These are phyloP conservation scores for Thalpophila matura DNA, from an alignment of 2,888 invertebrate species.

Conservation along the genomic window DNA sequence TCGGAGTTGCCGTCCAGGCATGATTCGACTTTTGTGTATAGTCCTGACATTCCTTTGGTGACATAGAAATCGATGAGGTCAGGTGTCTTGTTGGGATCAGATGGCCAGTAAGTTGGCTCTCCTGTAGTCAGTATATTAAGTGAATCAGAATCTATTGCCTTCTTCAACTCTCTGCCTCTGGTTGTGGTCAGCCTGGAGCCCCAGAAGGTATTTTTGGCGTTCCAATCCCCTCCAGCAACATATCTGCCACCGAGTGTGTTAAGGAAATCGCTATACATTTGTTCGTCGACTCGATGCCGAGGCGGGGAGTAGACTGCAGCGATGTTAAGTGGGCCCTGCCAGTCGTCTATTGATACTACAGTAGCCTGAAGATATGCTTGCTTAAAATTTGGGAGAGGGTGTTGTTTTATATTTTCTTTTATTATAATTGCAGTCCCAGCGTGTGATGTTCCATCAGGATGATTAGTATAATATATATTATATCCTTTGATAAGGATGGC, in stretches of 20 bases:
- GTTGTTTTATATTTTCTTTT: neutral
- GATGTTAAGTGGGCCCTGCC: neutral
- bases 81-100: neutral
- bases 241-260: neutral
- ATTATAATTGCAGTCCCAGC: constrained; percentile 1
- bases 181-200: neutral
- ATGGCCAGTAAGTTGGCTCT: neutral
- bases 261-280: neutral
- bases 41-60: neutral
- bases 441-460: neutral
- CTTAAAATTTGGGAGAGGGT: neutral
- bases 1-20: neutral
- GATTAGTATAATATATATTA: neutral
- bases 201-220: neutral
- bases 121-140: neutral
- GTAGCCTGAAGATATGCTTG: neutral
- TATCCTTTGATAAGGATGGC: neutral
- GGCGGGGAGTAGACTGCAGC: neutral
- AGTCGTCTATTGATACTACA: neutral
- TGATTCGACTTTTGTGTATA: neutral
- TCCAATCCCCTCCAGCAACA: neutral
- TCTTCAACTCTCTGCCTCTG: neutral
- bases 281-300: neutral
- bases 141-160: neutral
- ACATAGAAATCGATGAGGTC: neutral